Conservation (phyloP, 2,797 vertebrate species). For the Staurois parvus region DNA sequence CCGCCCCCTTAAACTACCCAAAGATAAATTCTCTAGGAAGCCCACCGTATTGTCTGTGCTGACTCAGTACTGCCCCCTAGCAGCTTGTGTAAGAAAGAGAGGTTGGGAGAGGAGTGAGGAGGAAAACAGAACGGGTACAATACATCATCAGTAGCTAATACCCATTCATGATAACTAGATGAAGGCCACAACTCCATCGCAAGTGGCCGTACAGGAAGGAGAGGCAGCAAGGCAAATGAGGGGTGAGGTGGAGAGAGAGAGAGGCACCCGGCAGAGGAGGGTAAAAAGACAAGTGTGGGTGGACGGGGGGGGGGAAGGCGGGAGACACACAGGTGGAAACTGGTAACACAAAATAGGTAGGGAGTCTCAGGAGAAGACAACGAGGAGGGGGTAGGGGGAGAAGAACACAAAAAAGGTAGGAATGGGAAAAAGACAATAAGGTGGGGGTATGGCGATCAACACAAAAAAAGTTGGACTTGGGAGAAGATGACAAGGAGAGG, state of each 20-base stretch:
- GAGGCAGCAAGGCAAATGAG: constrained; percentile 56
- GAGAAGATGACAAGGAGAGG: too few species aligned
- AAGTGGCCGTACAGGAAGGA: constrained; percentile 27
- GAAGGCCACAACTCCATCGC: constrained; percentile 33
- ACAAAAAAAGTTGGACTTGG: too few species aligned
- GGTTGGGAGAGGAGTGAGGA: constrained; percentile 66
- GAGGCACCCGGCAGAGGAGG: not conserved
- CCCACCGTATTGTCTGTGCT: not conserved
- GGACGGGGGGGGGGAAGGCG: constrained; percentile 55
- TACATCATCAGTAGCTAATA: constrained; percentile 44
- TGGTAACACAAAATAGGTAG: constrained; percentile 62
- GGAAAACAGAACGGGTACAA: constrained; percentile 60
- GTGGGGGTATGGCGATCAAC: not conserved
- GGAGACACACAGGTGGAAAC: not conserved
- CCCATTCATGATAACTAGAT: constrained; percentile 41
- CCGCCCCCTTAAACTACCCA: not conserved
- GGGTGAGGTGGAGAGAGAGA: constrained; percentile 52
- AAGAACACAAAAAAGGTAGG: too few species aligned
- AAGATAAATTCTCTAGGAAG: not conserved
- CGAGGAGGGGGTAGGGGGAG: constrained; percentile 61
- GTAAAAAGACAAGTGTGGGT: not conserved
- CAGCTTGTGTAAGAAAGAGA: constrained; percentile 79
- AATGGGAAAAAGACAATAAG: not conserved
- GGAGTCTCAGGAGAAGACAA: constrained; percentile 30
- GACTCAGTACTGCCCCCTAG: constrained; percentile 73